A percentile compares a stretch with the other conserved stretches of the same genome.
These are phyloP conservation scores for Lineus longissimus DNA, from an alignment of 1,140 invertebrate genomes.

Conservation along the genomic window DNA sequence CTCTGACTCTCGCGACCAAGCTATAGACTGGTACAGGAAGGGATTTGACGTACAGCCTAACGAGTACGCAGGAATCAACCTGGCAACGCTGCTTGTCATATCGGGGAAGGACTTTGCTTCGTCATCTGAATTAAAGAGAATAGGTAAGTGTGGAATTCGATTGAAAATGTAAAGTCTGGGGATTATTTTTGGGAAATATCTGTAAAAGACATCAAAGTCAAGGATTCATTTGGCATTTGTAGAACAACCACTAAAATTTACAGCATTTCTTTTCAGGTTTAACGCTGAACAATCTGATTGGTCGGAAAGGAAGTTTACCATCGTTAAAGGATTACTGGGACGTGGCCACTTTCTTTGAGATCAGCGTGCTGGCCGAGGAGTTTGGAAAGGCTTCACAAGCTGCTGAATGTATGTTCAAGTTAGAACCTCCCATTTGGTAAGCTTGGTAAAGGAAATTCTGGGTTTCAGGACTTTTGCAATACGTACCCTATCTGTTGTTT, in stretches of 20 bases:
- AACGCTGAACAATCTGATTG: conserved; percentile 95
- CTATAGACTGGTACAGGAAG: conserved; percentile 97
- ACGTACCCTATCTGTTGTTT: neutral
- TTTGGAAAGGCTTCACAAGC: conserved; percentile 96
- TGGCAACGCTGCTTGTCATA: conserved; percentile 96
- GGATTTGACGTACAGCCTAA: conserved; percentile 97
- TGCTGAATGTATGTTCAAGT: conserved; percentile 96
- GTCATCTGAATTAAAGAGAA: conserved; percentile 45
- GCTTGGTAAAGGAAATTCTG: no score
- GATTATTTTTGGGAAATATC: neutral
- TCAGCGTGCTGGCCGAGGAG: conserved; percentile 94
- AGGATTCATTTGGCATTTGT: no score
- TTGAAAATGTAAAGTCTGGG: neutral
- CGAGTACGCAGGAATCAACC: conserved; percentile 98
- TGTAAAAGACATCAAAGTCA: no score
- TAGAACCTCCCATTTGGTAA: conserved; percentile 96
- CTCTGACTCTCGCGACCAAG: conserved; percentile 80
- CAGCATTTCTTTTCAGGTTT: conserved; percentile 72
- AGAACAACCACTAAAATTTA: no score
- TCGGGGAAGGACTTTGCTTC: conserved; percentile 84
- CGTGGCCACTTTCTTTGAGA: conserved; percentile 99
- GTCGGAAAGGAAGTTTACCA: conserved; percentile 91
- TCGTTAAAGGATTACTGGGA: conserved; percentile 98
- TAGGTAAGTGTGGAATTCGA: conserved; percentile 35
- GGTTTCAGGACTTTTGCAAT: no score